phyloP scores from a whole-genome alignment of 2,888 invertebrate genomes.

The Schrankia costaestrigalis region DNA sequence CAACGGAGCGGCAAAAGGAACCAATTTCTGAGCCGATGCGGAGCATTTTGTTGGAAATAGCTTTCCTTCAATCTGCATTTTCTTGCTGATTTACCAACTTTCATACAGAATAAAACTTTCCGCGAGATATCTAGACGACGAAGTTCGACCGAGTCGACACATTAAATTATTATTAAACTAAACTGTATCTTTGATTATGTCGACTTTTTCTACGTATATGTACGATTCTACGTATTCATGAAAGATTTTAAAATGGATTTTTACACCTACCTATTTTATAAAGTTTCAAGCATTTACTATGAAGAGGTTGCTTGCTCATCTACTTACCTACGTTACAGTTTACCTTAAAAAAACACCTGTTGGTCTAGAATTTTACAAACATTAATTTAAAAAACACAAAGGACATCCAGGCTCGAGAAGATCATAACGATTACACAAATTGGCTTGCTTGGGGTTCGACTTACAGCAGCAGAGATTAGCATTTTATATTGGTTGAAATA shows the following conservation, averaged over 20 bases:
- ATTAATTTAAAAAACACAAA: too few species aligned
- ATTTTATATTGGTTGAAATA: too few species aligned
- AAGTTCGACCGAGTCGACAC: constrained; percentile 52
- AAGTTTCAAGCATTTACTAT: too few species aligned
- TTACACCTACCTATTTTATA: too few species aligned
- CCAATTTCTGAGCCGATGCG: constrained; percentile 78
- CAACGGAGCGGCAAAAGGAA: constrained; percentile 72
- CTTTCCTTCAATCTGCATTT: constrained; percentile 80
- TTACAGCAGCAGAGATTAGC: too few species aligned
- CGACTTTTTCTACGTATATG: not conserved
- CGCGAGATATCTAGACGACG: constrained; percentile 47
- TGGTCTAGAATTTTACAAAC: too few species aligned
- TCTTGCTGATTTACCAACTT: constrained; percentile 81
- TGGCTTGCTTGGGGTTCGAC: too few species aligned
- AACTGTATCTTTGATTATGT: constrained; percentile 14
- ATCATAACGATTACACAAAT: too few species aligned
- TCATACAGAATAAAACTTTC: constrained; percentile 62
- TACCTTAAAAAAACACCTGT: too few species aligned
- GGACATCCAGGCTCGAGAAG: too few species aligned
- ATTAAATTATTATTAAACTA: constrained; percentile 62
- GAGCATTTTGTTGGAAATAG: constrained; percentile 79
- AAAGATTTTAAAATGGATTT: not conserved
- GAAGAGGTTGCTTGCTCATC: too few species aligned
- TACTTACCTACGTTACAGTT: too few species aligned
- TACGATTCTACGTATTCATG: constrained; percentile 1